phyloP scores from a whole-genome alignment of 2,888 invertebrate genomes.

The Amphipyra tragopoginis region DNA sequence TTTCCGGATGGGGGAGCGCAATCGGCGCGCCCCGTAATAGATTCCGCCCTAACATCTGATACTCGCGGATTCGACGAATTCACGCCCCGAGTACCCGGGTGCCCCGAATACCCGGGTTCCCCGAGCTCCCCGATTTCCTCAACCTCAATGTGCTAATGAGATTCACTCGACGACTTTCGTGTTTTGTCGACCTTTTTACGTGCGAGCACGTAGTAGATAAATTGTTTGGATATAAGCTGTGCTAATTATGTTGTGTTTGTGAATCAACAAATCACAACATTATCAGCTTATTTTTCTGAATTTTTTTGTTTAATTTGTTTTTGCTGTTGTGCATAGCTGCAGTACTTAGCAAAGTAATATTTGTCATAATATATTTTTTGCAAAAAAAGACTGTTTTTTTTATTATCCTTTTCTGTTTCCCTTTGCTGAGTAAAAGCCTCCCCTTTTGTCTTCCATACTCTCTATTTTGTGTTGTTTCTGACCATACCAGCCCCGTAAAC shows the following conservation, averaged over 20 bases:
- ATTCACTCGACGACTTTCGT: conserved; percentile 32
- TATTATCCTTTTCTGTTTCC: too few relatives aligned
- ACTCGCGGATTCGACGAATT: conserved; percentile 46
- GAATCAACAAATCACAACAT: background rate
- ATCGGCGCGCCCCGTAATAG: conserved; percentile 61
- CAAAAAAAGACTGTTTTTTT: too few relatives aligned
- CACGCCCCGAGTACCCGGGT: conserved; percentile 35
- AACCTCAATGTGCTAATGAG: conserved; percentile 39
- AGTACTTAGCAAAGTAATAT: too few relatives aligned
- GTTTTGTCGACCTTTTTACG: conserved; percentile 34
- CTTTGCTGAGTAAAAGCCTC: too few relatives aligned
- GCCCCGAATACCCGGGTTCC: conserved; percentile 23
- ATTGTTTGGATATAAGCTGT: conserved; percentile 29
- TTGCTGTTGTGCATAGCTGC: too few relatives aligned
- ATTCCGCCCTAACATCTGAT: conserved; percentile 64
- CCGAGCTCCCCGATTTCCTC: conserved; percentile 20
- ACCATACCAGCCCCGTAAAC: too few relatives aligned
- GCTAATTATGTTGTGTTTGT: conserved; percentile 5
- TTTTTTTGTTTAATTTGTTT: too few relatives aligned
- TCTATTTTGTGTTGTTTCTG: too few relatives aligned
- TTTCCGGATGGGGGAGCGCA: conserved; percentile 63
- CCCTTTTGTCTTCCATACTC: too few relatives aligned
- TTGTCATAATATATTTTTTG: too few relatives aligned
- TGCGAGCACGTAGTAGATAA: conserved; percentile 35
- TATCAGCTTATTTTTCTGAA: too few relatives aligned